These are phyloP conservation scores for Chitala chitala DNA, from an alignment of 2,113 vertebrate species.

Conservation along the genomic window DNA sequence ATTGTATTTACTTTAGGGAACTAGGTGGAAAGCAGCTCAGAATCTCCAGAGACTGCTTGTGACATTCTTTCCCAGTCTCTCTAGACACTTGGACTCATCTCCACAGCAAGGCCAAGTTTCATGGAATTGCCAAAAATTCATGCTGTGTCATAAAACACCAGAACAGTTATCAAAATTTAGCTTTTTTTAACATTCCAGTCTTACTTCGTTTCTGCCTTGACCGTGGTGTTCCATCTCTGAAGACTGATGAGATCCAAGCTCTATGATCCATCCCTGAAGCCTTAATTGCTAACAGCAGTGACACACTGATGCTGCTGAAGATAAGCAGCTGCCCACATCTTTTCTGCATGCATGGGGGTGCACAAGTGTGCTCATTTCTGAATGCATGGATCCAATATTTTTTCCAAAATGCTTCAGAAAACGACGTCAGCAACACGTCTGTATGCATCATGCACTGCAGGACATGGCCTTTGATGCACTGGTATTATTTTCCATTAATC, in stretches of 20 bases:
- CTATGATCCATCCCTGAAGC: slow-evolving; percentile 74
- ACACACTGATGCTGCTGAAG: slow-evolving; percentile 68
- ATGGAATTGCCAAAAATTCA: slow-evolving; percentile 98
- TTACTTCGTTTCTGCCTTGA: slow-evolving; percentile 89
- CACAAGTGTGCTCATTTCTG: not conserved
- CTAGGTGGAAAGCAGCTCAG: slow-evolving; percentile 94
- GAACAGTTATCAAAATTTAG: not conserved
- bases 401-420: too few relatives aligned
- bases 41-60: slow-evolving; percentile 84
- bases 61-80: slow-evolving; percentile 82
- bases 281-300: slow-evolving; percentile 72
- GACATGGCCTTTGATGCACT: too few relatives aligned
- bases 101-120: slow-evolving; percentile 93
- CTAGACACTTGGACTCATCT: slow-evolving; percentile 83
- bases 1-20: slow-evolving; percentile 20
- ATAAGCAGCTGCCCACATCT: slow-evolving; percentile 79
- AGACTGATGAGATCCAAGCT: slow-evolving; percentile 91
- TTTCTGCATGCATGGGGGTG: slow-evolving; percentile 66
- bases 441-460: too few relatives aligned
- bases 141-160: too few relatives aligned
- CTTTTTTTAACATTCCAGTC: slow-evolving; percentile 56
- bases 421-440: too few relatives aligned
- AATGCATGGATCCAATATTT: not conserved
- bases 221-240: slow-evolving; percentile 93
- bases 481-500: too few relatives aligned